Conservation (phyloP, 2,888 invertebrate species). For the Heliconius ismenius region DNA sequence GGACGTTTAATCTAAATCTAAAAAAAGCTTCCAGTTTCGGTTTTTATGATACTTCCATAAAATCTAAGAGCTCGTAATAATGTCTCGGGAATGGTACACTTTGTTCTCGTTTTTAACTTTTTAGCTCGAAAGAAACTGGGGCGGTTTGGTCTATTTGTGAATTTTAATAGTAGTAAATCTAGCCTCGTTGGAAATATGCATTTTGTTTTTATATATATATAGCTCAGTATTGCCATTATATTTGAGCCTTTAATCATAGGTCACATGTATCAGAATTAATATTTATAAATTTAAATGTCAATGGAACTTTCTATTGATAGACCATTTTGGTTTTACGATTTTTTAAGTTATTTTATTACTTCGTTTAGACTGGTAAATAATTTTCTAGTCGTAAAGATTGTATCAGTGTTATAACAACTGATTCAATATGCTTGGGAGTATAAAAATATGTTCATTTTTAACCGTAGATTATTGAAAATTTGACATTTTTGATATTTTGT, state of each 20-base stretch:
- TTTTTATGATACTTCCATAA: constrained; percentile 71
- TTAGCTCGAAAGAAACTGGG: constrained; percentile 56
- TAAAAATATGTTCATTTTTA: constrained; percentile 21
- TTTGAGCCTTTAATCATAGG: constrained; percentile 20
- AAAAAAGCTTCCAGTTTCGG: constrained; percentile 66
- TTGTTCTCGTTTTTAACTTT: constrained; percentile 58
- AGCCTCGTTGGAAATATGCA: constrained; percentile 52
- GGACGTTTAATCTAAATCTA: constrained; percentile 59
- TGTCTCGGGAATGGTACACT: constrained; percentile 50
- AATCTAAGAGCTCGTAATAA: constrained; percentile 69
- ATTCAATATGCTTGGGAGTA: neutral
- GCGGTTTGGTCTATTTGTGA: constrained; percentile 65
- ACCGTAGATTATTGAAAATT: constrained; percentile 36
- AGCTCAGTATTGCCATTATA: constrained; percentile 27
- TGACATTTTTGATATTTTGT: no score
- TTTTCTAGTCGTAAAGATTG: neutral
- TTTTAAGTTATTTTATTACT: constrained; percentile 4
- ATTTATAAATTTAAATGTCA: constrained; percentile 19
- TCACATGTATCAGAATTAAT: constrained; percentile 33
- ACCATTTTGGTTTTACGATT: neutral
- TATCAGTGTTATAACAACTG: neutral
- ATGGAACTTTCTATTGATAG: constrained; percentile 19
- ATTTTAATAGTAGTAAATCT: constrained; percentile 62
- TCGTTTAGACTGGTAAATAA: neutral
- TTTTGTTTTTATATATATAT: constrained; percentile 26